Percentiles rank a stretch among this genome's conserved stretches.
phyloP scores from a whole-genome alignment of 2,888 invertebrate species.

The Calephelis perditalis region DNA sequence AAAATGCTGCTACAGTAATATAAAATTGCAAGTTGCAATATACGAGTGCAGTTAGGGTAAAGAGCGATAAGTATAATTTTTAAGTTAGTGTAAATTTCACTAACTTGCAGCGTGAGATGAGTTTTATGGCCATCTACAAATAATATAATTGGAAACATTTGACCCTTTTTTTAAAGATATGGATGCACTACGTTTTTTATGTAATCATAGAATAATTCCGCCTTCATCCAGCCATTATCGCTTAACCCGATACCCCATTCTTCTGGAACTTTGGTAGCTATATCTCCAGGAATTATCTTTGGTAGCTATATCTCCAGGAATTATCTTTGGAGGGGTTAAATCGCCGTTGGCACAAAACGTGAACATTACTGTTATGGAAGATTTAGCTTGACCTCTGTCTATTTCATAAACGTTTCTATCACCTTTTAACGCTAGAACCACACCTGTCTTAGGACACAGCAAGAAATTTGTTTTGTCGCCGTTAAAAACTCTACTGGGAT shows the following conservation, averaged over 20 bases:
- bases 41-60: not conserved
- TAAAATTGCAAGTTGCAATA: not conserved
- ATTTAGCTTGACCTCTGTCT: not conserved
- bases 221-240: conserved; percentile 3
- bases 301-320: not conserved
- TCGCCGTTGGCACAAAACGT: not conserved
- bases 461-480: conserved; percentile 5
- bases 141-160: not conserved
- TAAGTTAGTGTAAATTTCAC: not conserved
- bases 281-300: not conserved
- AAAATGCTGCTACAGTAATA: too few species aligned
- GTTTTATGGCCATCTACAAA: not conserved
- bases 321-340: not conserved
- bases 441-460: not conserved
- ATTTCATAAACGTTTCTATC: not conserved
- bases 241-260: not conserved
- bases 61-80: not conserved
- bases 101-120: not conserved
- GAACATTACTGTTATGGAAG: not conserved
- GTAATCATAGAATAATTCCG: not conserved
- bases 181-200: not conserved
- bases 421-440: not conserved
- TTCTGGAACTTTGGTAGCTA: not conserved
- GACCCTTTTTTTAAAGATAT: not conserved
- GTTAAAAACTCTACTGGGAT: conserved; percentile 4